phyloP scores from a whole-genome alignment of 2,797 vertebrate species.

The Eleutherodactylus coqui region DNA sequence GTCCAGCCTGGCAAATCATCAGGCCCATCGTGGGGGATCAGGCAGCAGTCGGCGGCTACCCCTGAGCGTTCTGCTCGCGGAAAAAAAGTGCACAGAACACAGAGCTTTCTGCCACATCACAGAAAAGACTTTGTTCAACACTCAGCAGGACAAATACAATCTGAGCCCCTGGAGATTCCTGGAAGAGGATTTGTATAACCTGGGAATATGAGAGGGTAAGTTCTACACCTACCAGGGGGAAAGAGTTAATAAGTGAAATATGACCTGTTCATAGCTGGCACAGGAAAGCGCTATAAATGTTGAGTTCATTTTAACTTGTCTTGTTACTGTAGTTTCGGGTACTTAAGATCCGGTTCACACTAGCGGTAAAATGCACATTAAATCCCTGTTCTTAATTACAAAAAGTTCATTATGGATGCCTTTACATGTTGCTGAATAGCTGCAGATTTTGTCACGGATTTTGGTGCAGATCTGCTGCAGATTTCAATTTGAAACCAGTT shows the following conservation, averaged over 20 bases:
- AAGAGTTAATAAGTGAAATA: neutral
- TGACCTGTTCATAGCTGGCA: neutral
- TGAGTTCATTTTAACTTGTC: neutral
- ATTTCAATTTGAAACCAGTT: no score
- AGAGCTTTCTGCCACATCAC: conserved; percentile 57
- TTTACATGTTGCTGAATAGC: no score
- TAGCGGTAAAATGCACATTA: neutral
- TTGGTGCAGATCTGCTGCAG: no score
- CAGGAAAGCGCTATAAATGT: neutral
- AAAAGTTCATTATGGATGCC: no score
- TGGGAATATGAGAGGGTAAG: conserved; percentile 25
- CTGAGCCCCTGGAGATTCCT: neutral
- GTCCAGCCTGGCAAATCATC: conserved; percentile 5
- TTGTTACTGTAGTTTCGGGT: neutral
- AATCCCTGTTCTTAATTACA: neutral
- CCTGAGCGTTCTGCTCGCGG: neutral
- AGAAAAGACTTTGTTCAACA: neutral
- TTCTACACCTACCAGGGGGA: neutral
- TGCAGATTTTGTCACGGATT: no score
- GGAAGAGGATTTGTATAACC: neutral
- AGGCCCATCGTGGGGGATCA: neutral
- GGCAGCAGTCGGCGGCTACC: neutral
- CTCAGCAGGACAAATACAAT: neutral
- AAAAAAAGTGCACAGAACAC: conserved; percentile 7
- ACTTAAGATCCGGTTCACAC: neutral